Base-by-base conservation (phyloP, 2,113 vertebrate species). In the Vidua chalybeata region DNA sequence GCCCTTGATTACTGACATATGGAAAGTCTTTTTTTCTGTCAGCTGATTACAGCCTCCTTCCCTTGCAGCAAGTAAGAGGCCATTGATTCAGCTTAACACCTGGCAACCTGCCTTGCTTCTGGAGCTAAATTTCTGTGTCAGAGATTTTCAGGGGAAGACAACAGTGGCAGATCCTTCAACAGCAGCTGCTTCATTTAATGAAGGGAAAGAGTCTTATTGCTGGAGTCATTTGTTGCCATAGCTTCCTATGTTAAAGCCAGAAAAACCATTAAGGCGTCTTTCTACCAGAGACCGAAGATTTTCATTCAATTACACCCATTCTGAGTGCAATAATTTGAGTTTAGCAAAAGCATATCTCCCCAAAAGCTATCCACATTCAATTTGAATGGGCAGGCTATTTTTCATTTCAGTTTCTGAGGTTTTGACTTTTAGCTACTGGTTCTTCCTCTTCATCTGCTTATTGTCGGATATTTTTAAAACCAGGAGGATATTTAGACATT, bases 191-290 rank as follows among this genome's bases (percentile, higher is more conserved):
- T 69, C 43, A 41, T 54, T 68, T 87, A 82, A 73, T 58, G 77
- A 94, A 87, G n/a, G 55, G 49, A 22, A 81, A 30, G 45, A 71
- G 41, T 51, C 87, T 89, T 71, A 51, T 37, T 89, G 80, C 67
- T 85, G 78, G 27, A 87, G 54, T 54, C n/a, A 80, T 93, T 94
- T 93, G 89, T 96, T 95, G 78, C 78, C 74, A 93, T 91, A 80
- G 84, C 74, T 95, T 83, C 84, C 71, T 58, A 22, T 30, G 26
- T 69, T 49, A 89, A 91, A 89, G 66, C 45, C 41, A 94, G 69
- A 94, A 54, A 79, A 93, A 83, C 24, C 89, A 96, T 94, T 83
- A 96, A 10, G 71, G 46, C 30, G 26, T 83, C 73, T 55, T 93
- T 79, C 77, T 58, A 79, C 67, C 49, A 84, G 52, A 84, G 8